These are phyloP conservation scores for Salticus scenicus DNA, from an alignment of 2,888 invertebrate species.

Conservation along the genomic window DNA sequence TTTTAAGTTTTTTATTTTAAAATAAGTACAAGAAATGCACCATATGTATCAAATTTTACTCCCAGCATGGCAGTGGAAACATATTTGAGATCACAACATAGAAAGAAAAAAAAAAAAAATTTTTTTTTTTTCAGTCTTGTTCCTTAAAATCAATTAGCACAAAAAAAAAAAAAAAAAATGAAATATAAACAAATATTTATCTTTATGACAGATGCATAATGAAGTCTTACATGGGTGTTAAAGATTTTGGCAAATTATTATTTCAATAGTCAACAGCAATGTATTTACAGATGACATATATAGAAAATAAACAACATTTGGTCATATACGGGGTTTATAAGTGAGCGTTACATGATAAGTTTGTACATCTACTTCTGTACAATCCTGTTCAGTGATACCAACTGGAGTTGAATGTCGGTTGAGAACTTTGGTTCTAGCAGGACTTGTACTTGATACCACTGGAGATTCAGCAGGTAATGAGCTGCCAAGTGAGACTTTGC, in stretches of 20 bases:
- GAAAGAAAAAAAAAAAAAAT: slow-evolving; percentile 1
- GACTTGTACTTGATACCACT: slow-evolving; percentile 55
- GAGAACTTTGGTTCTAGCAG: slow-evolving; percentile 43
- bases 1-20: no score
- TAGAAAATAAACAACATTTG: slow-evolving; percentile 35
- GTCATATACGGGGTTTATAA: slow-evolving; percentile 78
- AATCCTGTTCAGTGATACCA: slow-evolving; percentile 76
- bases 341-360: slow-evolving; percentile 78
- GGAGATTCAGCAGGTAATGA: slow-evolving; percentile 17
- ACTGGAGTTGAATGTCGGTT: slow-evolving; percentile 44
- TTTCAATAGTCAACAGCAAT: slow-evolving; percentile 48
- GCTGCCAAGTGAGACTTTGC: slow-evolving; percentile 32
- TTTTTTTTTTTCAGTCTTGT: background rate
- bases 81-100: slow-evolving; percentile 32
- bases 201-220: slow-evolving; percentile 26
- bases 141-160: background rate
- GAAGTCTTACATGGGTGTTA: slow-evolving; percentile 8
- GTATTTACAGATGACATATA: slow-evolving; percentile 36
- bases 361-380: slow-evolving; percentile 78
- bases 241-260: slow-evolving; percentile 37
- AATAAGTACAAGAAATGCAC: no score
- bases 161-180: no score
- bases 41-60: background rate
- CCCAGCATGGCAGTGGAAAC: slow-evolving; percentile 34
- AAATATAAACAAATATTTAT: slow-evolving; percentile 7